phyloP scores from a whole-genome alignment of 2,113 vertebrate species.

The Tupaia chinensis region DNA sequence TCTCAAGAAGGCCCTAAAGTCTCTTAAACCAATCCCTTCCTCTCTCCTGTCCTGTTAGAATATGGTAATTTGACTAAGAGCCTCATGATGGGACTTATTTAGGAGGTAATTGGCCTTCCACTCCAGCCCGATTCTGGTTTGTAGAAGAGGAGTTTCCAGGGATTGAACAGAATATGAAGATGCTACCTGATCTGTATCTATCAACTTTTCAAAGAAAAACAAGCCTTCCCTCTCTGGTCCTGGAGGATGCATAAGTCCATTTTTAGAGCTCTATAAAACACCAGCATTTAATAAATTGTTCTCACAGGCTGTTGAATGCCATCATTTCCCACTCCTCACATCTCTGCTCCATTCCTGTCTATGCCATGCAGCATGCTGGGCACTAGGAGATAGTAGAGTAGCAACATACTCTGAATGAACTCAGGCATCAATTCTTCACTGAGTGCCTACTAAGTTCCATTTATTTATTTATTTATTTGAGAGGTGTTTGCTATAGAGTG shows the following conservation, averaged over 20 bases:
- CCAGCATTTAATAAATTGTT: neutral
- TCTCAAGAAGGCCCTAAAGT: neutral
- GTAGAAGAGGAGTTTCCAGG: neutral
- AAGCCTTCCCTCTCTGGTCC: neutral
- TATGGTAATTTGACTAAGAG: neutral
- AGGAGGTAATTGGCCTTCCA: neutral
- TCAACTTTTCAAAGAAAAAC: neutral
- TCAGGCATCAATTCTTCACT: no score
- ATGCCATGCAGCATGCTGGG: neutral
- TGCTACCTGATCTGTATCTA: accelerated
- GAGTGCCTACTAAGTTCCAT: neutral
- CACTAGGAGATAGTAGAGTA: accelerated
- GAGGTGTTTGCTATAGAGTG: no score
- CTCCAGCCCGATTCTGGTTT: neutral
- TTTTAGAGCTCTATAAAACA: neutral
- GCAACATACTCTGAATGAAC: no score
- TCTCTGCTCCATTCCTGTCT: neutral
- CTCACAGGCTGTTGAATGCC: neutral
- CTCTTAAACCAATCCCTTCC: neutral
- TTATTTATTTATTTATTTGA: neutral
- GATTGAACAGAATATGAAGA: neutral
- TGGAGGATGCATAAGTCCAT: neutral
- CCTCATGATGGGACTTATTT: neutral
- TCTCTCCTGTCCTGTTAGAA: neutral
- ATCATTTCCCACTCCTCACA: neutral